Evolutionary conservation across 2,113 vertebrate genomes (phyloP).

Genomic region (Thamnaconus septentrionalis): DNA sequence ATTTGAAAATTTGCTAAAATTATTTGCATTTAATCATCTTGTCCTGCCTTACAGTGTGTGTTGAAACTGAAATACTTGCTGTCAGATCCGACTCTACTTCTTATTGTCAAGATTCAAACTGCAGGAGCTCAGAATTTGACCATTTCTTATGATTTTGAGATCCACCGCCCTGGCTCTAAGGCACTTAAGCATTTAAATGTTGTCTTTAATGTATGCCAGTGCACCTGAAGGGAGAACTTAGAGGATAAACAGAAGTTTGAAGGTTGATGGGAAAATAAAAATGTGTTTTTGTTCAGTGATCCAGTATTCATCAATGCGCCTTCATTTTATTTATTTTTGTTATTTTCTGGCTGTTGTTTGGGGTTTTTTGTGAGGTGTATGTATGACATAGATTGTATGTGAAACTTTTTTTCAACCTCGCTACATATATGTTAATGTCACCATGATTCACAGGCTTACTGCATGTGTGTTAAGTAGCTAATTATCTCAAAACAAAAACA

Average conservation of each 20-base stretch:
- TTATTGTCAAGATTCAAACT: too few relatives aligned
- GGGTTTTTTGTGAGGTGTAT: background rate
- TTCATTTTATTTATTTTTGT: too few relatives aligned
- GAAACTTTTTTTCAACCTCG: slow-evolving; percentile 26
- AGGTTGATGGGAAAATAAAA: slow-evolving; percentile 6
- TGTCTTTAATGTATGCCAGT: background rate
- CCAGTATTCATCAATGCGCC: too few relatives aligned
- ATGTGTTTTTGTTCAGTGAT: slow-evolving; percentile 1
- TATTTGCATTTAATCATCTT: too few relatives aligned
- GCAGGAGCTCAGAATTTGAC: background rate
- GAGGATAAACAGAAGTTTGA: background rate
- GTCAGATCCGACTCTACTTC: too few relatives aligned
- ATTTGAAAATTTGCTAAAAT: too few relatives aligned
- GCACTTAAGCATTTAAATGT: slow-evolving; percentile 19
- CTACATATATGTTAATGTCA: slow-evolving; percentile 5
- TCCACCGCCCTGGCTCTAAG: slow-evolving; percentile 9
- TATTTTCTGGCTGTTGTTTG: background rate
- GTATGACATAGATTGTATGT: background rate
- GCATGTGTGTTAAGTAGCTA: slow-evolving; percentile 30
- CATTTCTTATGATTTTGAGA: background rate
- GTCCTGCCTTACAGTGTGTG: too few relatives aligned
- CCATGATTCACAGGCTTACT: slow-evolving; percentile 27
- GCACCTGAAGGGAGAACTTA: slow-evolving; percentile 10
- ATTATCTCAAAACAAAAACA: slow-evolving; percentile 28
- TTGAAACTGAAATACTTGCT: too few relatives aligned